These are phyloP conservation scores for Polymixis lichenea DNA, from an alignment of 2,888 invertebrate genomes.

Conservation along the genomic window DNA sequence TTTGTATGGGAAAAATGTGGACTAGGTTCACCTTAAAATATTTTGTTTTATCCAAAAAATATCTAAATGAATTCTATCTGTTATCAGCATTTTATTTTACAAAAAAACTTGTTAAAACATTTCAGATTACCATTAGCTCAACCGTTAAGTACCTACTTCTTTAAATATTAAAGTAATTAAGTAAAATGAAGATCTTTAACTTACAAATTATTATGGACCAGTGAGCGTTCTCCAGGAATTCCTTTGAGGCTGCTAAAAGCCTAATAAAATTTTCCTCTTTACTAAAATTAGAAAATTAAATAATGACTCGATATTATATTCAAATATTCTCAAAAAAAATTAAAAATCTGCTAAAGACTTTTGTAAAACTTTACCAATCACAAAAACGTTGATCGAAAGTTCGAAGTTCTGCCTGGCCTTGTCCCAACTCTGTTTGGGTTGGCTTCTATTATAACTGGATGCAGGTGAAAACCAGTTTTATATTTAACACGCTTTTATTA, in stretches of 20 bases:
- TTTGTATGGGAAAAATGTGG: no score
- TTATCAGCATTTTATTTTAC: background rate
- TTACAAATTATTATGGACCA: slow-evolving; percentile 13
- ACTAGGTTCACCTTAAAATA: no score
- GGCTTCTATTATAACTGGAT: no score
- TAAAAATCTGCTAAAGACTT: slow-evolving; percentile 1
- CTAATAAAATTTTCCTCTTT: slow-evolving; percentile 4
- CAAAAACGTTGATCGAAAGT: background rate
- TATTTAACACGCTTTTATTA: no score
- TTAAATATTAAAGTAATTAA: slow-evolving; percentile 51
- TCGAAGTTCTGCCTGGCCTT: no score
- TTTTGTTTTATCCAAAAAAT: background rate
- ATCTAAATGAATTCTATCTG: background rate
- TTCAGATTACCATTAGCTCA: slow-evolving; percentile 26
- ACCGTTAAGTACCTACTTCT: slow-evolving; percentile 17
- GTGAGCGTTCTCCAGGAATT: slow-evolving; percentile 13
- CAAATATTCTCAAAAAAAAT: slow-evolving; percentile 8
- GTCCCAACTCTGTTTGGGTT: no score
- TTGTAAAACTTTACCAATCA: background rate
- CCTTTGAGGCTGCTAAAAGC: slow-evolving; percentile 35
- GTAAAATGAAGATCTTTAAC: slow-evolving; percentile 27
- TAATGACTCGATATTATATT: slow-evolving; percentile 20
- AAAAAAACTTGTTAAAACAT: slow-evolving; percentile 20
- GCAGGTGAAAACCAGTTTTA: no score
- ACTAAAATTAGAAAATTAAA: slow-evolving; percentile 32